A percentile compares a stretch with the other conserved stretches of the same genome.
Conservation (phyloP, 1,140 invertebrate species). For the Andricus grossulariae region DNA sequence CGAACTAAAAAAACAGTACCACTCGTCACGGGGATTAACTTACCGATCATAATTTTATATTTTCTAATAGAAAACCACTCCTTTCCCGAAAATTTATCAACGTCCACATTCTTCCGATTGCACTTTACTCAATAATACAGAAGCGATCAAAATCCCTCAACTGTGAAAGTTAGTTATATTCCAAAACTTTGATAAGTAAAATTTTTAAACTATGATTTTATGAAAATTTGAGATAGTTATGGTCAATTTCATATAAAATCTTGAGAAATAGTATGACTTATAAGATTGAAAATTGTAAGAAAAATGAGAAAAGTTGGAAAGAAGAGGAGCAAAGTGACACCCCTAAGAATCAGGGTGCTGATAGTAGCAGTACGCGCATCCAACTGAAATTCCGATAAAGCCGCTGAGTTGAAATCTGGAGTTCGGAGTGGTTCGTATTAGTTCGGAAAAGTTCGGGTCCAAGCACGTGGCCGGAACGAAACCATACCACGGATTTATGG, state of each 20-base stretch:
- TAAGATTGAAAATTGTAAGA: background rate
- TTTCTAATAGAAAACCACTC: background rate
- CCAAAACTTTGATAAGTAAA: too few species aligned
- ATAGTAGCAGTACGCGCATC: conserved; percentile 63
- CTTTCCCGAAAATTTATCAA: too few species aligned
- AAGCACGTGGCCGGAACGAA: conserved; percentile 65
- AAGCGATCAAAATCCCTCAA: too few species aligned
- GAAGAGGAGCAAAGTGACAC: conserved; percentile 38
- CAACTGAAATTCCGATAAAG: conserved; percentile 71
- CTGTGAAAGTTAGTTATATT: too few species aligned
- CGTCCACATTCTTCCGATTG: too few species aligned
- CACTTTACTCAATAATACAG: too few species aligned
- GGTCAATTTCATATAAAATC: too few species aligned
- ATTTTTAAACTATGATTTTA: too few species aligned
- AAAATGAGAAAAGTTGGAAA: conserved; percentile 24
- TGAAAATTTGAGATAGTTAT: too few species aligned
- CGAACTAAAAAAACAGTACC: background rate
- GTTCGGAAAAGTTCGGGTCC: conserved; percentile 55
- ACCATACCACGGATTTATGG: background rate
- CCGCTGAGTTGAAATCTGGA: conserved; percentile 60
- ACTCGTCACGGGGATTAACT: background rate
- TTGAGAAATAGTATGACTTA: too few species aligned
- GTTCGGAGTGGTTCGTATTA: conserved; percentile 59
- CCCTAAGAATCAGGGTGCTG: conserved; percentile 40
- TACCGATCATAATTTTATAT: background rate